Evolutionary conservation across 2,113 vertebrate species (phyloP), one percentile per base, ranked within the genome.

Genomic region (Nothobranchius kuhntae): DNA sequence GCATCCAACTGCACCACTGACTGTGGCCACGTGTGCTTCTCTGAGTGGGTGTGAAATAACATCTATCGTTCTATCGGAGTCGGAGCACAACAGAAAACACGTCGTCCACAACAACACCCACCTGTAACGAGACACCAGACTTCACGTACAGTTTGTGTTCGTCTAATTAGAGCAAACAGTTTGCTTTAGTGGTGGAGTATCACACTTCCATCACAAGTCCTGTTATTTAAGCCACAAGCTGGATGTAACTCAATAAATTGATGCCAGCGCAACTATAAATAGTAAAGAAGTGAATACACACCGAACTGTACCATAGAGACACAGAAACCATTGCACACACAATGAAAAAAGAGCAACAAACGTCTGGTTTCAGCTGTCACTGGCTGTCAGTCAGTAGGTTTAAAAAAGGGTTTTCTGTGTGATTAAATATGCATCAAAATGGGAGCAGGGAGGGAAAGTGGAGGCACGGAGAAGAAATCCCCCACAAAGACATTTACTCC

Each of bases 41-140:
- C 68, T 73, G 86, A 52, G 88, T 80, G 87, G 86, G 87, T 75
- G 88, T 84, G 77, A 89, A 86, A 77, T 68, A 83, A 86, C 68
- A 77, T 77, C 76, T 61, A 77, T 59, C 10, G 66, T 17, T 50
- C 45, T 15, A 30, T 30, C 30, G 30, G 15, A 36, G 14, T 47
- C 11, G 21, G 8, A 35, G 35, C 35, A 13, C 48, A 24, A 10
- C 46, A 35, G 9, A 54, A 53, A 44, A 17, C 40, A n/a, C 21
- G 30, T 35, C 42, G 30, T 35, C 42, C 69, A 21, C 35, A 68
- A 14, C 53, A 66, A 60, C 62, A 66, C 63, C 61, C 75, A 80
- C 82, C 60, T 77, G 75, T 66, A 59, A 69, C 15, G 12, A 73
- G 68, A 80, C 40, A 8, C 36, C 54, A 64, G 50, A 45, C 65